Evolutionary conservation across 2,888 invertebrate genomes (phyloP).

Genomic region (Cerceris ruficornis): DNA sequence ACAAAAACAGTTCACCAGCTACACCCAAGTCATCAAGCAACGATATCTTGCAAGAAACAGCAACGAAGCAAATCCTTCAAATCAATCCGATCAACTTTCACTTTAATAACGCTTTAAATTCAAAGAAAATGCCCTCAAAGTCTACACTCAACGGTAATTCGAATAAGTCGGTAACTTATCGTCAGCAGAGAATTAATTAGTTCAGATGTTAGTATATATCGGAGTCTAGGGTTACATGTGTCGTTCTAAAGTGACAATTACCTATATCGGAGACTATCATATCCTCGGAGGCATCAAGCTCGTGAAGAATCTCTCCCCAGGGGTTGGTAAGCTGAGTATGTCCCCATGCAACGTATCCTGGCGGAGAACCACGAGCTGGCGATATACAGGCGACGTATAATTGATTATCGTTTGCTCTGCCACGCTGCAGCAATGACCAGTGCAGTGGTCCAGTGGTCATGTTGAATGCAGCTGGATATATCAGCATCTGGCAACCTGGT

Average conservation of each 20-base stretch:
- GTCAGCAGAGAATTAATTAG: neutral
- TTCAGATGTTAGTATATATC: too few species aligned
- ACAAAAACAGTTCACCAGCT: too few species aligned
- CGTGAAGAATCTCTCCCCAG: slow-evolving; percentile 89
- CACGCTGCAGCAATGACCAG: slow-evolving; percentile 93
- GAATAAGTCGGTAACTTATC: neutral
- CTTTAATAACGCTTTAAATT: neutral
- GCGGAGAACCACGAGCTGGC: slow-evolving; percentile 88
- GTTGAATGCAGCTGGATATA: slow-evolving; percentile 98
- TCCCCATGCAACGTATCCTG: slow-evolving; percentile 94
- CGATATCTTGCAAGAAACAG: too few species aligned
- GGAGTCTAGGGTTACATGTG: too few species aligned
- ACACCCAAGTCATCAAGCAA: too few species aligned
- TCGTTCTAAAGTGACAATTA: slow-evolving; percentile 77
- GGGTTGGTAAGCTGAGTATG: slow-evolving; percentile 93
- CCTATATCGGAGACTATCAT: slow-evolving; percentile 90
- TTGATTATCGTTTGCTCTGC: slow-evolving; percentile 94
- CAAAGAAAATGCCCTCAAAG: too few species aligned
- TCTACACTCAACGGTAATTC: too few species aligned
- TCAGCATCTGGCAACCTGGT: slow-evolving; percentile 90
- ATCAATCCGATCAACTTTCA: neutral
- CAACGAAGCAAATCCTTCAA: too few species aligned
- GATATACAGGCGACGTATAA: slow-evolving; percentile 93
- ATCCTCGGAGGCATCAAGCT: slow-evolving; percentile 88
- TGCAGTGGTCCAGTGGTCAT: slow-evolving; percentile 97